These are phyloP conservation scores for Siderastrea radians DNA, from an alignment of 92 coral and sea anemone genomes.

Conservation along the genomic window DNA sequence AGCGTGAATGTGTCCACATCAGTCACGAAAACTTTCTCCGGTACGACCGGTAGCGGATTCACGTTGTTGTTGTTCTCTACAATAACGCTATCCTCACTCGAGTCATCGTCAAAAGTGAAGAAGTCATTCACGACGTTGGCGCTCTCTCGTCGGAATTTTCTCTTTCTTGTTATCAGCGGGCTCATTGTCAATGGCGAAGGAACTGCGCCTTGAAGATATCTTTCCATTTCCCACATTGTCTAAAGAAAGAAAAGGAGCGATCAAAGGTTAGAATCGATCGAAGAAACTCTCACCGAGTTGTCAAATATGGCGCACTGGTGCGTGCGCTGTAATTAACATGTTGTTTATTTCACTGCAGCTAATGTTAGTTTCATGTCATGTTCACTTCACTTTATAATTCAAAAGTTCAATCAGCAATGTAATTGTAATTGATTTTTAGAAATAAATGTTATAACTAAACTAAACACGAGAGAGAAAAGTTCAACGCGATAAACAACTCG, in stretches of 20 bases:
- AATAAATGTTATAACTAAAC: background rate
- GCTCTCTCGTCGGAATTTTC: conserved; percentile 99
- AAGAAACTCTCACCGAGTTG: background rate
- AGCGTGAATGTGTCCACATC: conserved; percentile 54
- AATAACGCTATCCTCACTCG: conserved; percentile 76
- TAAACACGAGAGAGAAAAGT: conserved; percentile 10
- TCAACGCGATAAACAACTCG: conserved; percentile 41
- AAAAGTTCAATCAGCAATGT: background rate
- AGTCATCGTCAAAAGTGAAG: conserved; percentile 94
- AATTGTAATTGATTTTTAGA: background rate
- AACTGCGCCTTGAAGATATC: conserved; percentile 82
- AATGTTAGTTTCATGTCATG: background rate
- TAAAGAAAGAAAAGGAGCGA: conserved; percentile 42
- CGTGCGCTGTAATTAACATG: background rate
- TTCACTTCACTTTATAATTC: background rate
- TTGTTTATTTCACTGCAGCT: conserved; percentile 13
- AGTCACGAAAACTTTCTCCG: conserved; percentile 85
- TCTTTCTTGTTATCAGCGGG: conserved; percentile 87
- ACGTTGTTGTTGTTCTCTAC: conserved; percentile 48
- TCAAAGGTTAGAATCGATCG: conserved; percentile 4
- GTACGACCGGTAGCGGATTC: conserved; percentile 12
- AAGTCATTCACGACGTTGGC: conserved; percentile 98
- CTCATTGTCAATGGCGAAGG: conserved; percentile 89
- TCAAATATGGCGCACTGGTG: conserved; percentile 35
- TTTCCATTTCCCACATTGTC: conserved; percentile 98